These are phyloP conservation scores for Regulus satrapa DNA, from an alignment of 2,113 vertebrate genomes.

Conservation along the genomic window DNA sequence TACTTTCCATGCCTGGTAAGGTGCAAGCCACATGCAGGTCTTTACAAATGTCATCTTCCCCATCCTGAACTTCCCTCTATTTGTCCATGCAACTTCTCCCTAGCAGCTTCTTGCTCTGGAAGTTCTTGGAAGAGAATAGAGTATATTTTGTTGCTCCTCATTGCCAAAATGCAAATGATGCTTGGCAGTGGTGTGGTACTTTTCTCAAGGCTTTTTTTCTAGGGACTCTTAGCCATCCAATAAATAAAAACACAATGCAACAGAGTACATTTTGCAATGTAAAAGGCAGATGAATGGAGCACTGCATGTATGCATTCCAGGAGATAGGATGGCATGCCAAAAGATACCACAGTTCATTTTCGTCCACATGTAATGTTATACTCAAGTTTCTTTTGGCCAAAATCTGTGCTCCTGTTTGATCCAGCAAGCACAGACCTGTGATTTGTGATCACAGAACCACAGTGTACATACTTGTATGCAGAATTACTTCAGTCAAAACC, in stretches of 20 bases:
- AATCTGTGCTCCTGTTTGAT: background rate
- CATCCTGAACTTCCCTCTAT: background rate
- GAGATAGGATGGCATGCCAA: background rate
- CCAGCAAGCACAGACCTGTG: background rate
- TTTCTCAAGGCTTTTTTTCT: background rate
- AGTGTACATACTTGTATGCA: background rate
- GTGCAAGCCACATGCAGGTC: background rate
- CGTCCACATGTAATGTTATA: background rate
- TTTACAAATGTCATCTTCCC: background rate
- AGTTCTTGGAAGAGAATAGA: background rate
- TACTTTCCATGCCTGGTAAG: background rate
- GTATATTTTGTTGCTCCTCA: background rate
- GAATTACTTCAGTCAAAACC: background rate
- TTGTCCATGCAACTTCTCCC: background rate
- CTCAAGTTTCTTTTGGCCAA: background rate
- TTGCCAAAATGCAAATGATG: conserved; percentile 41
- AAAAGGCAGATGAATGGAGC: background rate
- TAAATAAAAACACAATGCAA: background rate
- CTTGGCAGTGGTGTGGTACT: background rate
- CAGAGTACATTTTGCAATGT: background rate
- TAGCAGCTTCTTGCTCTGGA: background rate
- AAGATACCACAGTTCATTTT: background rate
- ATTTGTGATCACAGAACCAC: background rate
- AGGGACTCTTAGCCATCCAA: background rate
- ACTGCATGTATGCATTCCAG: background rate